Base-by-base conservation (phyloP, 2,113 vertebrate genomes). In the human (Homo sapiens) region DNA sequence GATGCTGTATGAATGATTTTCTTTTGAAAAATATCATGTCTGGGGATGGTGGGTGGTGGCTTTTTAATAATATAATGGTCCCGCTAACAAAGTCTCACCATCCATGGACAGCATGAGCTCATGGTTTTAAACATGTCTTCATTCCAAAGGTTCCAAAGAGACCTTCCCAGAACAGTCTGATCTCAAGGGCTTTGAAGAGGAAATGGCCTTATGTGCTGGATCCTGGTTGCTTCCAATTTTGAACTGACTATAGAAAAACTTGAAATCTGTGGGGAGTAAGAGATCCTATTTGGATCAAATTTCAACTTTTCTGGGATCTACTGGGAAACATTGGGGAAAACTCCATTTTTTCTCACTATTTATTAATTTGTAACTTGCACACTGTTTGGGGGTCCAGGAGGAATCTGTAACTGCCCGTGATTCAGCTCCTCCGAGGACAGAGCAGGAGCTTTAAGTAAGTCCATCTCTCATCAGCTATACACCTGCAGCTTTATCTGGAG, bases 81-180 rank as follows among this genome's bases (percentile, higher is more conserved):
- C 32, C 55, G 94, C 22, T 79, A 45, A 89, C 75, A 75, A 91
- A 66, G 30, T 88, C 35, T 95, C 32, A 32, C 13, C 88, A 96
- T 96, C 78, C 4, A 8, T 55, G 90, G 76, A 86, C 92, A 91
- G 70, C 40, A 73, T 93, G 90, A 97, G 52, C 61, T 96, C 90
- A 90, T 90, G 48, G 52, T 89, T 97, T 64, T 55, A 90, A 96
- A 84, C 23, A 25, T 45, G 55, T 82, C 76, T 96, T 92, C 89
- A 90, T 96, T 96, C 79, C 95, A 89, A 75, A 72, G 87, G 11
- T 90, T 96, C 92, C 92, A 88, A 89, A 90, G 89, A 76, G 78
- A 88, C 10, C 85, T 93, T 91, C 59, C 50, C 81, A 95, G 76
- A 96, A 94, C 78, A 70, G 81, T 94, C 48, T 90, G 84, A 76